Evolutionary conservation across 2,797 vertebrate species (phyloP), one percentile per base, ranked within the genome.

Genomic region (Sebastes aleutianus): DNA sequence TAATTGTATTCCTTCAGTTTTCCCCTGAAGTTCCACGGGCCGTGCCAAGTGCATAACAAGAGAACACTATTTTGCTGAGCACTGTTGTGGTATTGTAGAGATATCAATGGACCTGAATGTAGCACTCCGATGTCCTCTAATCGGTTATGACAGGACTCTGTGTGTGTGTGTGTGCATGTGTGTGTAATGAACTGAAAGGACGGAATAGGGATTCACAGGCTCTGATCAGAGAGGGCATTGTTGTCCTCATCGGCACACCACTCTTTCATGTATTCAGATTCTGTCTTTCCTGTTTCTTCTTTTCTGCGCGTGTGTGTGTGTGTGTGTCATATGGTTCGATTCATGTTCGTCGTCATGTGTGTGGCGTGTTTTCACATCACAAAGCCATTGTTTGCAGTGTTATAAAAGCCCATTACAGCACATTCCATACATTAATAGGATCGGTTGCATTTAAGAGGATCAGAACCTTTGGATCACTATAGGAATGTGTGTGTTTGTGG

Each of bases 341-440:
- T 13, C 61, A 6, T 66, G 11, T 14, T 7, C 16, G 6, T 27
- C 8, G 8, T 22, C 8, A 24, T 58, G 16, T 70, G 50, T 36
- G 43, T 67, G n/a, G 0, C 20, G 34, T 69, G 67, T 36, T 69
- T 76, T 70, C 26, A 43, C 70, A 18, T 76, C 22, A 70, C 20
- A 24, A 54, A 70, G 50, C 4, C 11, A 66, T 39, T n/a, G 39
- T 66, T 69, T 18, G 18, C 3, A 8, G 6, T 53, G 43, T 27
- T 36, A 20, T 31, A 34, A 77, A 61, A 81, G 61, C 80, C 31
- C 32, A 54, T 85, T 86, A 74, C 9, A 74, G 75, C 66, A 85
- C 90, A 92, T 90, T 85, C 86, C 87, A 85, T 82, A 83, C 75
- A 86, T 89, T 81, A 91, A 86, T 80, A 86, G 76, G 90, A 91